Evolutionary conservation across 2,888 invertebrate species (phyloP).

Genomic region (Dusona sp.): DNA sequence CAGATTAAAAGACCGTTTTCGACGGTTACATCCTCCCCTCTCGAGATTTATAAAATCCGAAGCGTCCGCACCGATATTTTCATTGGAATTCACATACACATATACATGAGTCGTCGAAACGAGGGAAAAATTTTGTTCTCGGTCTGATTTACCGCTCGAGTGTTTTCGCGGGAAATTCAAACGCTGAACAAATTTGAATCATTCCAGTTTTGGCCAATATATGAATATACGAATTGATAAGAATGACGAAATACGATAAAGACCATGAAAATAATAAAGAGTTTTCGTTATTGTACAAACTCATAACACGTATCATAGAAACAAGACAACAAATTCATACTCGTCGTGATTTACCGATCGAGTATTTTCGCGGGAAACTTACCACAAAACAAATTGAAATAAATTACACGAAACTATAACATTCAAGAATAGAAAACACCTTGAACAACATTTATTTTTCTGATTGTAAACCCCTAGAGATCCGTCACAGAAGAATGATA

Average conservation of each 20-base stretch:
- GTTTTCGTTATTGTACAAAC: not conserved
- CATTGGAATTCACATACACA: conserved; percentile 39
- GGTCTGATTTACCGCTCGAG: conserved; percentile 40
- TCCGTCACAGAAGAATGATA: no score
- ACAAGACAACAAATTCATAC: not conserved
- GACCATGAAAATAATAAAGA: not conserved
- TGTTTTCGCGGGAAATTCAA: not conserved
- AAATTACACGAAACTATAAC: no score
- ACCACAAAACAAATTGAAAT: no score
- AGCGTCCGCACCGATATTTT: conserved; percentile 62
- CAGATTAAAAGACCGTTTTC: conserved; percentile 57
- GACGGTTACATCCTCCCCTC: conserved; percentile 56
- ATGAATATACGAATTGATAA: not conserved
- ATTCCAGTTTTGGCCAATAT: not conserved
- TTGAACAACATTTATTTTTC: no score
- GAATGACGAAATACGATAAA: not conserved
- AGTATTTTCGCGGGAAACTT: no score
- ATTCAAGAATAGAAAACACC: no score
- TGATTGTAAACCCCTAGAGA: no score
- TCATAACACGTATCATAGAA: not conserved
- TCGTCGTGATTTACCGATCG: no score
- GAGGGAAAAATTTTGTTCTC: conserved; percentile 5
- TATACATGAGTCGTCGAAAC: not conserved
- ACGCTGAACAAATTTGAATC: not conserved
- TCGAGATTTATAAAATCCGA: conserved; percentile 60